A percentile compares a stretch with the other conserved stretches of the same genome.
phyloP scores from a whole-genome alignment of 2,888 invertebrate genomes.

The Mechanitis messenoides region DNA sequence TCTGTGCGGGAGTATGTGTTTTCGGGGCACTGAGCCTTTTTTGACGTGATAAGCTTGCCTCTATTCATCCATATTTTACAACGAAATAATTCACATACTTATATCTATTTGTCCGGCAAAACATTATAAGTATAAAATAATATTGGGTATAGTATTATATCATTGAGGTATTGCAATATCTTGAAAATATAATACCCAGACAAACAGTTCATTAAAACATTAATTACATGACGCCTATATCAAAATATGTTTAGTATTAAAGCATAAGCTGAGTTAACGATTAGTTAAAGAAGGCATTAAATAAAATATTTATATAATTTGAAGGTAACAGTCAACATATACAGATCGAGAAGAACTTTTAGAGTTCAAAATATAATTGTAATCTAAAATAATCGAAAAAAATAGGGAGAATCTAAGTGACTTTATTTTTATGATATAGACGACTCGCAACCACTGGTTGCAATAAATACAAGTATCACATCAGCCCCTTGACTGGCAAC shows the following conservation, averaged over 20 bases:
- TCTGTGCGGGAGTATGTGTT: not conserved
- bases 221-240: too few species aligned
- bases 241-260: too few species aligned
- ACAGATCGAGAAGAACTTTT: slow-evolving; percentile 19
- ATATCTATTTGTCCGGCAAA: slow-evolving; percentile 1
- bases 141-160: not conserved
- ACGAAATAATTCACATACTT: too few species aligned
- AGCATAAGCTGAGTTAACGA: slow-evolving; percentile 6
- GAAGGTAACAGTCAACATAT: slow-evolving; percentile 16
- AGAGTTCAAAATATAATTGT: slow-evolving; percentile 7
- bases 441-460: slow-evolving; percentile 27
- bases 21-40: not conserved
- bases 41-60: not conserved
- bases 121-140: not conserved
- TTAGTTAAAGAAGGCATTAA: slow-evolving; percentile 14
- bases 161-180: not conserved
- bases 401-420: slow-evolving; percentile 14
- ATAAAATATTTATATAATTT: slow-evolving; percentile 12
- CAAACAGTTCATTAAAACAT: too few species aligned
- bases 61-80: not conserved
- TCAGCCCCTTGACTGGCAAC: not conserved
- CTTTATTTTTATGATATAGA: slow-evolving; percentile 26
- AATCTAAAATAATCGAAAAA: slow-evolving; percentile 14
- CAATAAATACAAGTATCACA: slow-evolving; percentile 35
- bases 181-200: not conserved